A percentile compares a stretch with the other conserved stretches of the same genome.
Evolutionary conservation across 2,888 invertebrate species (phyloP).

Genomic region (Megalurothrips usitatus): DNA sequence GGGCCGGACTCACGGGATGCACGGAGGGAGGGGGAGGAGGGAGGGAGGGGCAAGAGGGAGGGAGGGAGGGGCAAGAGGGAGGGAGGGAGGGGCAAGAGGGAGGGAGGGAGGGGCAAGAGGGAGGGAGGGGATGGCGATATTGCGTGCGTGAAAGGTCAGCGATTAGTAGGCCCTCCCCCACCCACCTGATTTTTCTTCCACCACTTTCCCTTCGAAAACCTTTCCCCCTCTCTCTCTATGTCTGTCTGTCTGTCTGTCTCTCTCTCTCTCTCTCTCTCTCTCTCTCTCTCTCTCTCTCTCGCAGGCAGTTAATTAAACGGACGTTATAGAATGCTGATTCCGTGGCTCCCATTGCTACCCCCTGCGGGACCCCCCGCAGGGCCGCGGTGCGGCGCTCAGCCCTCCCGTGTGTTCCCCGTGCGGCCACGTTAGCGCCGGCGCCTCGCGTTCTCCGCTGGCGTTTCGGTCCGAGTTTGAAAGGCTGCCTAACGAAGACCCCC

Average conservation of each 20-base stretch:
- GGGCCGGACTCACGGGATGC: neutral
- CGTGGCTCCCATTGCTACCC: no score
- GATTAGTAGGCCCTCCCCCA: neutral
- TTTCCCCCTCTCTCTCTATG: neutral
- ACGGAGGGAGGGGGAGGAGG: neutral
- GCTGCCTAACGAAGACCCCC: no score
- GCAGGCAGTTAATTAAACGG: constrained; percentile 1
- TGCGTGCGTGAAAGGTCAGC: constrained; percentile 19
- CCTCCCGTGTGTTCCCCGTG: no score
- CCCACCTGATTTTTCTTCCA: neutral
- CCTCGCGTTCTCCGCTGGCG: no score
- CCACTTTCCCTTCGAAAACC: neutral
- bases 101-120: neutral
- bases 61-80: neutral
- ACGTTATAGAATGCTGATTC: constrained; percentile 22
- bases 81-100: neutral
- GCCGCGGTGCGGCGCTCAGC: no score
- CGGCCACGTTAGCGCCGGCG: no score
- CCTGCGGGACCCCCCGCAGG: no score
- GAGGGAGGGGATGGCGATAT: neutral
- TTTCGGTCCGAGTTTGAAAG: no score
- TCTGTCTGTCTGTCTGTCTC: neutral
- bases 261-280: neutral
- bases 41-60: neutral
- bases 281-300: neutral